These are phyloP conservation scores for Misgurnus mizolepis DNA, from an alignment of 2,113 vertebrate genomes.

Conservation along the genomic window DNA sequence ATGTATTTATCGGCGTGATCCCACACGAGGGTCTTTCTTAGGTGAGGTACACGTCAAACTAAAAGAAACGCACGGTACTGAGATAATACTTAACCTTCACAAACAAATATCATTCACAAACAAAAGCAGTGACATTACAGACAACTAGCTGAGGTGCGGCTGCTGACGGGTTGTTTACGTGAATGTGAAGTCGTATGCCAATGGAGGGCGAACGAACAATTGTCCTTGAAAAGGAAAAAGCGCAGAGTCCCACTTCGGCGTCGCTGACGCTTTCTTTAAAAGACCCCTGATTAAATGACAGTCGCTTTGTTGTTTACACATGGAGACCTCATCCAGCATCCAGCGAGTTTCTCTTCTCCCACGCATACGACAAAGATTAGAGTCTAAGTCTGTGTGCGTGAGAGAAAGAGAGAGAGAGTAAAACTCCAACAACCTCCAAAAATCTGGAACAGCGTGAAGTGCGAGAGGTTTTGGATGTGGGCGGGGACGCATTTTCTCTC, in stretches of 20 bases:
- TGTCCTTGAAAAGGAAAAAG: slow-evolving; percentile 56
- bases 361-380: slow-evolving; percentile 48
- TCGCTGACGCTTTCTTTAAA: slow-evolving; percentile 52
- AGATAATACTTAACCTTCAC: slow-evolving; percentile 43
- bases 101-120: slow-evolving; percentile 52
- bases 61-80: slow-evolving; percentile 32
- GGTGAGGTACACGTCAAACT: slow-evolving; percentile 19
- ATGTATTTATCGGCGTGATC: slow-evolving; percentile 3
- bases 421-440: slow-evolving; percentile 54
- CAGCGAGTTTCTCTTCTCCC: slow-evolving; percentile 32
- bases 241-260: slow-evolving; percentile 45
- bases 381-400: slow-evolving; percentile 9
- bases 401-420: slow-evolving; percentile 30
- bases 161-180: slow-evolving; percentile 53
- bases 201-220: slow-evolving; percentile 41
- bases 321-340: slow-evolving; percentile 36
- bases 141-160: slow-evolving; percentile 16
- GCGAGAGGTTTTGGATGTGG: slow-evolving; percentile 25
- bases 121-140: slow-evolving; percentile 43
- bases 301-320: slow-evolving; percentile 58
- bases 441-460: slow-evolving; percentile 52
- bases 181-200: slow-evolving; percentile 39
- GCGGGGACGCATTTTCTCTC: slow-evolving; percentile 21
- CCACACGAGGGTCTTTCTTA: slow-evolving; percentile 32
- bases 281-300: slow-evolving; percentile 58